Evolutionary conservation across 2,797 vertebrate species (phyloP), one percentile per base, ranked within the genome.

Genomic region (Sardinella longiceps): DNA sequence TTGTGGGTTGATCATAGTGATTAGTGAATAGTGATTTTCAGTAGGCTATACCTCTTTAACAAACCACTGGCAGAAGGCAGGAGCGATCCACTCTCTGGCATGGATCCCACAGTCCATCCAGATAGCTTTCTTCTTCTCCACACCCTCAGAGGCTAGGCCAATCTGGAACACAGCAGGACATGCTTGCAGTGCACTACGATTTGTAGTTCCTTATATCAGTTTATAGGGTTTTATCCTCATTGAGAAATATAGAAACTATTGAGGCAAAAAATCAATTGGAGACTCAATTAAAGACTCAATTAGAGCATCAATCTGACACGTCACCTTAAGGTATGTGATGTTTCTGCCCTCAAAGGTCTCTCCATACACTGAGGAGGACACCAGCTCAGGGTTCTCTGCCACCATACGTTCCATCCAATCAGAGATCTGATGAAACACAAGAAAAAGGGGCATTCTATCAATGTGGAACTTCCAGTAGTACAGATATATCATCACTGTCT

Each of bases 1-100:
- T 46, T 7, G 46, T 33, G 25, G n/a, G n/a, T n/a, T n/a, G n/a
- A n/a, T n/a, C n/a, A n/a, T n/a, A n/a, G 0, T 18, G 23, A 7
- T 46, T 2, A 9, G 2, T 84, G n/a, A n/a, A n/a, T n/a, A n/a
- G n/a, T n/a, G n/a, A n/a, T n/a, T n/a, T n/a, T n/a, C n/a, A n/a
- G n/a, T n/a, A n/a, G n/a, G n/a, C n/a, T n/a, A n/a, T n/a, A 96
- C 95, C 93, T 97, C 95, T 94, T 95, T 97, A 84, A 97, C 93
- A 90, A 97, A 96, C 95, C 96, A 96, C 82, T 96, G 96, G 89
- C 96, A 97, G 91, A 96, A 96, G 56, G 95, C 93, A 20, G 95
- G 94, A 86, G 94, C 85, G 46, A 96, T 96, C 95, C 95, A 97
- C 88, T 97, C 95, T 81, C 95, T 92, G 85, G 95, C 94, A n/a